Evolutionary conservation across 2,113 vertebrate species (phyloP).

Genomic region (Bos javanicus): DNA sequence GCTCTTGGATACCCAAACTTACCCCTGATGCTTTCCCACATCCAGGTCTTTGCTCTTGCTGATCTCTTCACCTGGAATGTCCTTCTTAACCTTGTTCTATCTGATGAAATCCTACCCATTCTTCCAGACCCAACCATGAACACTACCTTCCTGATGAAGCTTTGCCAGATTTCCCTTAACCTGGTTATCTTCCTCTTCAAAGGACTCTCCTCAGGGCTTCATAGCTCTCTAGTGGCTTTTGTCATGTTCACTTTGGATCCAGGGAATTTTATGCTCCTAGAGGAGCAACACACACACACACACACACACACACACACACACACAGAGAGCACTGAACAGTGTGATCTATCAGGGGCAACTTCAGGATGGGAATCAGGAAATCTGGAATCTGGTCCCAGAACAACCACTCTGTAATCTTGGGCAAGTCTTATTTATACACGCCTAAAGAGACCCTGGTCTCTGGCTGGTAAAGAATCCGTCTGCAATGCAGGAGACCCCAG

Average conservation of each 20-base stretch:
- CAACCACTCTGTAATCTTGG: not conserved
- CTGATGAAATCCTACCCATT: not conserved
- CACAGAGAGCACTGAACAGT: not conserved
- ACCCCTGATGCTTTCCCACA: not conserved
- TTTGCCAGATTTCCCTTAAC: not conserved
- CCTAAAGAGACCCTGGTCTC: not conserved
- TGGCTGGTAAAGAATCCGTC: not conserved
- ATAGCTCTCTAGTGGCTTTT: not conserved
- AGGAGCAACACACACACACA: not conserved
- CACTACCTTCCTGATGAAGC: not conserved
- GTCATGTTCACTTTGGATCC: not conserved
- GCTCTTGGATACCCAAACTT: not conserved
- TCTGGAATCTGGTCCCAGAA: not conserved
- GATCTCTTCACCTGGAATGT: not conserved
- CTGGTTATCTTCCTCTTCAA: not conserved
- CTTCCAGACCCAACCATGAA: not conserved
- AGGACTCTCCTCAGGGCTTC: not conserved
- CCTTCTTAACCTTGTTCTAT: not conserved
- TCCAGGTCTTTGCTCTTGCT: not conserved
- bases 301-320: not conserved
- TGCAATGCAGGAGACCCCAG: not conserved
- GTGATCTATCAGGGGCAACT: not conserved
- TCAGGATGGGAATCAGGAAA: not conserved
- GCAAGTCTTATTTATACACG: not conserved
- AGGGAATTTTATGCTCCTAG: not conserved